Percentiles rank a stretch among this genome's conserved stretches.
These are phyloP conservation scores for Acromyrmex charruanus DNA, from an alignment of 1,140 invertebrate species.

Conservation along the genomic window DNA sequence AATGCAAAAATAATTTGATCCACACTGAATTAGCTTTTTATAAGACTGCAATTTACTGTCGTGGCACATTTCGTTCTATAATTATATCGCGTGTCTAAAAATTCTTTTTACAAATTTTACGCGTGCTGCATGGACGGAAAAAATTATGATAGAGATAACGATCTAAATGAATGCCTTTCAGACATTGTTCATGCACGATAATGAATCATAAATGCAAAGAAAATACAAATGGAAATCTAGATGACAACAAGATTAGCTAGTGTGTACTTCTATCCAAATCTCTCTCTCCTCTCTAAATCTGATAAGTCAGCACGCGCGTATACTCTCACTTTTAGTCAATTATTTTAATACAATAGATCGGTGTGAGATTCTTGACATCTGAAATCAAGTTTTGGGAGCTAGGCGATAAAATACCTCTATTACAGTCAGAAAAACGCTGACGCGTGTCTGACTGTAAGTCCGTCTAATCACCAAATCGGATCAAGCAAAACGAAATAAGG, in stretches of 20 bases:
- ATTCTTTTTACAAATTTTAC: conserved; percentile 24
- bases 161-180: not conserved
- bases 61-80: not conserved
- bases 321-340: not conserved
- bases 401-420: not conserved
- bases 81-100: conserved; percentile 1
- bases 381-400: not conserved
- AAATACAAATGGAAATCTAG: conserved; percentile 15
- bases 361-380: not conserved
- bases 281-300: not conserved
- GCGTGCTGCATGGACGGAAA: not conserved
- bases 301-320: not conserved
- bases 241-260: not conserved
- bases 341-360: conserved; percentile 3
- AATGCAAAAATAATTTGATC: conserved; percentile 12
- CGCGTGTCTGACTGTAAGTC: not conserved
- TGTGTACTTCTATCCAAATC: not conserved
- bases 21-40: not conserved
- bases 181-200: not conserved
- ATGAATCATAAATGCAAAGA: conserved; percentile 7
- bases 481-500: conserved; percentile 55
- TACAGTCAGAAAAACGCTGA: not conserved
- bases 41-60: conserved; percentile 8
- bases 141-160: conserved; percentile 14
- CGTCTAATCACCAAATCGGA: not conserved